phyloP scores from a whole-genome alignment of 2,797 vertebrate genomes.

The Microctenopoma lineatum region DNA sequence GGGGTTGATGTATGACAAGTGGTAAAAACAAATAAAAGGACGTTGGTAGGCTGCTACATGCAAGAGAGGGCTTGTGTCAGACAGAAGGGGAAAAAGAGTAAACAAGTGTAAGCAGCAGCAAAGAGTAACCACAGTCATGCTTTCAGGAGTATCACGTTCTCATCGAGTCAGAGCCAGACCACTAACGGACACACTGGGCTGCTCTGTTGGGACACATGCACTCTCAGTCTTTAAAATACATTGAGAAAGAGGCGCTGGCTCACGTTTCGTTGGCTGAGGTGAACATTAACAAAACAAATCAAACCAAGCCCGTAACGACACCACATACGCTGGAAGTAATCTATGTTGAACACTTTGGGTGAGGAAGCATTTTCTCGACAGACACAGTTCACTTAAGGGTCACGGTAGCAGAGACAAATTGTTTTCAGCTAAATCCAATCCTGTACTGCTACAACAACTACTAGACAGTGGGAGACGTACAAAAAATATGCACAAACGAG shows the following conservation, averaged over 20 bases:
- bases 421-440: slow-evolving; percentile 69
- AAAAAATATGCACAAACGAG: slow-evolving; percentile 38
- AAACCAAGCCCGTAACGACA: slow-evolving; percentile 59
- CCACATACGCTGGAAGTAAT: slow-evolving; percentile 56
- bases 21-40: slow-evolving; percentile 38
- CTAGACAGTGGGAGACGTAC: slow-evolving; percentile 37
- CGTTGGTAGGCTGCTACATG: slow-evolving; percentile 31
- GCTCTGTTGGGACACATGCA: slow-evolving; percentile 43
- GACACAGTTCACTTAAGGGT: slow-evolving; percentile 69
- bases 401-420: slow-evolving; percentile 58
- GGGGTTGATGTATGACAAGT: slow-evolving; percentile 35
- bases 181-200: slow-evolving; percentile 55
- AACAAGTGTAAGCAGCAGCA: slow-evolving; percentile 7
- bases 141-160: slow-evolving; percentile 62
- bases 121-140: slow-evolving; percentile 55
- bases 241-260: slow-evolving; percentile 32
- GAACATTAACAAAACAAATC: slow-evolving; percentile 69
- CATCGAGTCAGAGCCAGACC: slow-evolving; percentile 62
- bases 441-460: slow-evolving; percentile 48
- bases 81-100: slow-evolving; percentile 11
- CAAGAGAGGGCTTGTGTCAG: slow-evolving; percentile 25
- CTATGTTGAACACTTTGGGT: slow-evolving; percentile 45
- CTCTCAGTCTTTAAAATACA: slow-evolving; percentile 28
- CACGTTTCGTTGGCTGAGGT: slow-evolving; percentile 41
- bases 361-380: slow-evolving; percentile 52